Evolutionary conservation across 2,113 vertebrate species (phyloP).

Genomic region (Pluvialis apricaria): DNA sequence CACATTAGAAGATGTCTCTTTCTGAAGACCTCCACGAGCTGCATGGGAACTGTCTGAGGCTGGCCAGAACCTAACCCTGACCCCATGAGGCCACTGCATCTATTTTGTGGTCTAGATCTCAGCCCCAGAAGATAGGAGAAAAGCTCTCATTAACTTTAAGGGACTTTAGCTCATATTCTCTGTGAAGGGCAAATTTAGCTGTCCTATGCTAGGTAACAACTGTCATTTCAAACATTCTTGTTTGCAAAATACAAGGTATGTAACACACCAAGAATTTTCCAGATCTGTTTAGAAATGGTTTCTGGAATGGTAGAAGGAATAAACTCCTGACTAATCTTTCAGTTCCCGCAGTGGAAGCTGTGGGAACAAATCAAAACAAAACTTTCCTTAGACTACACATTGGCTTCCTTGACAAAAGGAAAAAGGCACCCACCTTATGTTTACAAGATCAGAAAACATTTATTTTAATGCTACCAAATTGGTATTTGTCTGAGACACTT

Average conservation of each 20-base stretch:
- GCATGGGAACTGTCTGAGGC: not conserved
- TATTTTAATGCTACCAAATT: not conserved
- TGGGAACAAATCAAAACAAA: not conserved
- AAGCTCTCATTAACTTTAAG: not conserved
- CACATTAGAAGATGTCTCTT: not conserved
- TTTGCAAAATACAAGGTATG: not conserved
- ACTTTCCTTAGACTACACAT: not conserved
- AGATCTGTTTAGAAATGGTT: not conserved
- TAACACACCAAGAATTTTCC: not conserved
- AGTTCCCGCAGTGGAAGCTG: not conserved
- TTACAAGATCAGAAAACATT: not conserved
- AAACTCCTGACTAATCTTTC: not conserved
- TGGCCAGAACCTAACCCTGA: not conserved
- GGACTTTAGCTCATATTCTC: not conserved
- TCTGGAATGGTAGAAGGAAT: not conserved
- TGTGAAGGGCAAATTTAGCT: not conserved
- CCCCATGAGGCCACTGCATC: not conserved
- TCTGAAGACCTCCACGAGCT: not conserved
- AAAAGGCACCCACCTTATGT: not conserved
- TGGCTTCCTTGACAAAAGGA: not conserved
- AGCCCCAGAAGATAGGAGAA: not conserved
- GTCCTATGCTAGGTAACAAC: not conserved
- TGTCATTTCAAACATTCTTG: not conserved
- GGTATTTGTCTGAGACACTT: not conserved
- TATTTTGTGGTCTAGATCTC: not conserved